Evolutionary conservation across 2,113 vertebrate genomes (phyloP).

Genomic region (Dasyprocta punctata): DNA sequence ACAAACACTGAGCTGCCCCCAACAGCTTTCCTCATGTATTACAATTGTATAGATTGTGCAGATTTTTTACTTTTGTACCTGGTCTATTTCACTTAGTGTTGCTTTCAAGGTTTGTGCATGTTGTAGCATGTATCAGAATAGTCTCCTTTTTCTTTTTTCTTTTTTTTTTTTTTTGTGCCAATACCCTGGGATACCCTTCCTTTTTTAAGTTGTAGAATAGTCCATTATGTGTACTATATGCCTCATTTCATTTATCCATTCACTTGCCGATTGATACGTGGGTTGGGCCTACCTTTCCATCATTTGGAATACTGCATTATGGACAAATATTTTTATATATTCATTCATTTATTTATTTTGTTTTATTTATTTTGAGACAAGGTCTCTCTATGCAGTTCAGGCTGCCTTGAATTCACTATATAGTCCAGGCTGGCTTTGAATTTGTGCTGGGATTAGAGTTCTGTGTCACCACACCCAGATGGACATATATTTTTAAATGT

Average conservation of each 20-base stretch:
- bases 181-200: background rate
- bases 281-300: background rate
- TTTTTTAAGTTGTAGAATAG: background rate
- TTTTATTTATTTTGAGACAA: background rate
- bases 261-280: background rate
- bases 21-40: background rate
- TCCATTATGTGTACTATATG: background rate
- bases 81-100: background rate
- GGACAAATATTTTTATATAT: background rate
- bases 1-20: background rate
- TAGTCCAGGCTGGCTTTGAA: background rate
- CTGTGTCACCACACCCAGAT: background rate
- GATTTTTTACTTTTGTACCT: background rate
- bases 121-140: background rate
- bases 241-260: background rate
- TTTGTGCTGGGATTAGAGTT: background rate
- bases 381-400: background rate
- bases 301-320: background rate
- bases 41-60: background rate
- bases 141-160: background rate
- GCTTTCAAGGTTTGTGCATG: background rate
- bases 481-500: background rate
- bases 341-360: too few relatives aligned
- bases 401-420: background rate
- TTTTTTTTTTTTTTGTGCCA: background rate